Evolutionary conservation across 1,140 invertebrate species (phyloP), one percentile per base, ranked within the genome.

Genomic region (Scaptomyza hsui): DNA sequence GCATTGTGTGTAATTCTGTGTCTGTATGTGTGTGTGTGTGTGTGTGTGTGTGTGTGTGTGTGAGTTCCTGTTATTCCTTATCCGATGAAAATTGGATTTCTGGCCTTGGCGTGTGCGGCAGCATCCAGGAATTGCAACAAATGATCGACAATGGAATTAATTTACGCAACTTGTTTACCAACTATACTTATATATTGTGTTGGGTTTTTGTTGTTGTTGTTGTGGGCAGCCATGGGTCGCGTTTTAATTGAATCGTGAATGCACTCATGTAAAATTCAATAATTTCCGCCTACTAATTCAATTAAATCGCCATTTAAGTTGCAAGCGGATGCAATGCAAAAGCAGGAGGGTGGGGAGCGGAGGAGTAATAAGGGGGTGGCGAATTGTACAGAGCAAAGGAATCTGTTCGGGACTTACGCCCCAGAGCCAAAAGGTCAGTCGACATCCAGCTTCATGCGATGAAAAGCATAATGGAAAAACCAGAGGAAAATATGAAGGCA

Each of bases 221-320:
- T 69, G 57, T 56, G 56, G 32, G 9, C 35, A 32, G 32, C 29
- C 1, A n/a, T 1, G 18, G 39, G 26, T 35, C 37, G 45, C 15
- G 9, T 48, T 71, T 78, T 81, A 88, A 86, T 86, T 69, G 39
- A 88, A 88, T 88, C 78, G 65, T 57, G 62, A 69, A 74, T 82
- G 82, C 81, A 81, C 81, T 86, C 82, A 88, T 85, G 82, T 64
- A 48, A 82, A 85, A 88, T 82, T 77, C 77, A 88, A 85, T 88
- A 81, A 82, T 88, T 88, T 82, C 70, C 78, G 59, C 70, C 62
- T 29, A 62, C 82, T 82, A 81, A 86, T 65, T 81, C 81, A 78
- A 86, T 86, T 86, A 88, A 67, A 24, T 62, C 24, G 62, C 69
- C 70, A 69, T 88, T 78, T 72, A 78, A 72, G 62, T 86, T 70